Evolutionary conservation across 2,797 vertebrate genomes (phyloP).

Genomic region (Diceros bicornis): DNA sequence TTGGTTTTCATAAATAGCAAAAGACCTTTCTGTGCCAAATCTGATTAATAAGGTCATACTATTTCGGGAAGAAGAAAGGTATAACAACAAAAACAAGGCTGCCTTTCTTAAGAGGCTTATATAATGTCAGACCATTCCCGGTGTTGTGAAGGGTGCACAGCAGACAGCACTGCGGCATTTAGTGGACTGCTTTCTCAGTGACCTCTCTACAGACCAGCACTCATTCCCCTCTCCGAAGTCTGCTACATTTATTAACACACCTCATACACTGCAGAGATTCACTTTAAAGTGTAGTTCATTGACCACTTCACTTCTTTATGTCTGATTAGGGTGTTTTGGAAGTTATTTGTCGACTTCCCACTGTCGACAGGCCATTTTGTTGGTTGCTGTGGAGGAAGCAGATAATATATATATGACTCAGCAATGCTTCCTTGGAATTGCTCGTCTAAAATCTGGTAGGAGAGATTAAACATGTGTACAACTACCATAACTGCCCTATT

Average conservation of each 20-base stretch:
- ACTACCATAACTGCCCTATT: background rate
- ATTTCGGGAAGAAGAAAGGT: conserved; percentile 40
- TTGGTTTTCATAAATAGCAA: conserved; percentile 75
- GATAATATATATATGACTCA: background rate
- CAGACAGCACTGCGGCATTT: background rate
- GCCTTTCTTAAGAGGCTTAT: conserved; percentile 9
- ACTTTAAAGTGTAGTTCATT: background rate
- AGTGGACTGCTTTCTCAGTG: background rate
- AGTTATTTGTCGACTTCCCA: background rate
- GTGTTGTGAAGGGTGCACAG: rapidly evolving
- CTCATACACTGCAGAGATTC: background rate
- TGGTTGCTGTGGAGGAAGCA: background rate
- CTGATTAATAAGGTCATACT: conserved; percentile 70
- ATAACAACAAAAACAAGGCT: background rate
- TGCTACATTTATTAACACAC: no score
- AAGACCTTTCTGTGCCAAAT: conserved; percentile 51
- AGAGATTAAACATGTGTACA: background rate
- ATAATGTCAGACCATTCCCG: background rate
- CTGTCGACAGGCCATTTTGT: background rate
- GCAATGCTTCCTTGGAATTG: background rate
- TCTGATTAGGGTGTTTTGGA: background rate
- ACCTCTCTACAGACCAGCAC: background rate
- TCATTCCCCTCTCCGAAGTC: no score
- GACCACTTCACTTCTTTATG: background rate
- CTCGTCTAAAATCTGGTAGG: background rate